Percentiles rank a stretch among this genome's conserved stretches.
Evolutionary conservation across 2,888 invertebrate species (phyloP).

Genomic region (Synanthedon andrenaeformis): DNA sequence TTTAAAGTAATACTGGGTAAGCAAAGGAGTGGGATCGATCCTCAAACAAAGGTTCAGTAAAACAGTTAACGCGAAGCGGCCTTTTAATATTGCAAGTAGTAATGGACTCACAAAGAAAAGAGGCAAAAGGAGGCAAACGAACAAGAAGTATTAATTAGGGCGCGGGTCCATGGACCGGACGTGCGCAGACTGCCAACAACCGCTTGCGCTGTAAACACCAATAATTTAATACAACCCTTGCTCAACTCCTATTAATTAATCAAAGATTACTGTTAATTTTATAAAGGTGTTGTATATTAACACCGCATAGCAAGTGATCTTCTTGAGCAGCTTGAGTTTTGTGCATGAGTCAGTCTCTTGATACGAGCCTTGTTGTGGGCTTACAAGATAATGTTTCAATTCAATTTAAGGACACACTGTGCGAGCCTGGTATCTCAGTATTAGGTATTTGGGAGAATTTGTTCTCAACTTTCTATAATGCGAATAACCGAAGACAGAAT

Average conservation of each 20-base stretch:
- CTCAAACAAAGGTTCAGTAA: neutral
- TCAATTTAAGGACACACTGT: too few species aligned
- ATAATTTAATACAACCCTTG: slow-evolving; percentile 9
- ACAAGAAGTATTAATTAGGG: slow-evolving; percentile 11
- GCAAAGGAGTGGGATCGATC: too few species aligned
- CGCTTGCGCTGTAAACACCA: slow-evolving; percentile 8
- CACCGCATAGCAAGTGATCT: too few species aligned
- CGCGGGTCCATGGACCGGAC: slow-evolving; percentile 4
- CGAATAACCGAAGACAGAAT: too few species aligned
- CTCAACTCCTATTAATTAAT: slow-evolving; percentile 2
- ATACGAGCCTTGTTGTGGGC: too few species aligned
- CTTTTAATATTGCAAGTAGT: neutral
- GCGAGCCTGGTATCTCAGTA: too few species aligned
- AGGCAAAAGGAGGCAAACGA: slow-evolving; percentile 6
- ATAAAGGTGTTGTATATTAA: neutral
- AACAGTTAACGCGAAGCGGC: neutral
- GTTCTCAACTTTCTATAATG: too few species aligned
- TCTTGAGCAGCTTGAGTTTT: too few species aligned
- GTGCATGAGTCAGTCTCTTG: too few species aligned
- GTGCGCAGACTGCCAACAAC: slow-evolving; percentile 6
- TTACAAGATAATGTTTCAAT: too few species aligned
- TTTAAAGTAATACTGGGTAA: too few species aligned
- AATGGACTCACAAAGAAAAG: slow-evolving; percentile 4
- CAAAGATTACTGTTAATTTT: neutral
- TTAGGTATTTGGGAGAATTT: too few species aligned